Evolutionary conservation across 2,797 vertebrate genomes (phyloP).

Genomic region (Phyllotis vaccarum): DNA sequence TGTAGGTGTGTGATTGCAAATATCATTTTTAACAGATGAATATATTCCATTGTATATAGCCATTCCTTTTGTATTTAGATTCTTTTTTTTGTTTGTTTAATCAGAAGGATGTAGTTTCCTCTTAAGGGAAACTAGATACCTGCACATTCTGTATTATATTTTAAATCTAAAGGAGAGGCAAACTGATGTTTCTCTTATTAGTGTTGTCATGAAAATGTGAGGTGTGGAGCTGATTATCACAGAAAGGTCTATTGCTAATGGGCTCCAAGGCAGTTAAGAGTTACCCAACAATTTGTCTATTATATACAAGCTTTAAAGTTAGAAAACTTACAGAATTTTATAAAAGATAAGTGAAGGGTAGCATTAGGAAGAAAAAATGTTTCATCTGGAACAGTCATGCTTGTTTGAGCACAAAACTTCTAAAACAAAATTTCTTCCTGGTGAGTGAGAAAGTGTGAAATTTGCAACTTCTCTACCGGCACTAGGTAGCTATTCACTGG

Average conservation of each 20-base stretch:
- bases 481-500: neutral
- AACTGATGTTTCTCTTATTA: neutral
- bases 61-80: neutral
- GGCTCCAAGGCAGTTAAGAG: too few relatives aligned
- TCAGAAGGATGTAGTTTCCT: neutral
- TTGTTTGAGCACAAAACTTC: conserved; percentile 53
- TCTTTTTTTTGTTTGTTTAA: neutral
- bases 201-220: neutral
- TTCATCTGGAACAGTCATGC: neutral
- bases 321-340: conserved; percentile 9
- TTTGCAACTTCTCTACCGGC: neutral
- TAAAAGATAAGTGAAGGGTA: neutral
- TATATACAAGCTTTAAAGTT: neutral
- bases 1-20: too few relatives aligned
- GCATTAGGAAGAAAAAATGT: neutral
- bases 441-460: neutral
- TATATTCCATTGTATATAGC: neutral
- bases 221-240: neutral
- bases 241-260: too few relatives aligned
- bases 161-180: neutral
- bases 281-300: neutral
- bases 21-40: neutral
- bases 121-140: neutral
- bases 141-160: too few relatives aligned
- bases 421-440: conserved; percentile 34